Percentiles rank a stretch among this genome's conserved stretches.
Conservation (phyloP, 2,113 vertebrate genomes). For the Illadopsis cleaveri region DNA sequence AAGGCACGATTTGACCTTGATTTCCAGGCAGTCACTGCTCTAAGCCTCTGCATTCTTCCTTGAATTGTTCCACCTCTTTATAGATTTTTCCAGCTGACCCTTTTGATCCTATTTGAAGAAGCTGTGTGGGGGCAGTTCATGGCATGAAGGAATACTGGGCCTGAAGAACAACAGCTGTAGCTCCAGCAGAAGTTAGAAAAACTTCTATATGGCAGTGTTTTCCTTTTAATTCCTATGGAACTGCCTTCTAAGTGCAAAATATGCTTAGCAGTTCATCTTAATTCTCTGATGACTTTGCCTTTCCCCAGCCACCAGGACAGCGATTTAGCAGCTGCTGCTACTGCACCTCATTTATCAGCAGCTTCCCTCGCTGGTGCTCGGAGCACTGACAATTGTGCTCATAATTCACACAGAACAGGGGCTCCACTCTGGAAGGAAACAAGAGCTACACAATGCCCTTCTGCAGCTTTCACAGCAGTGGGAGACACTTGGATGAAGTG, state of each 20-base stretch:
- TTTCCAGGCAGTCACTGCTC: not conserved
- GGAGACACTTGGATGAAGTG: not conserved
- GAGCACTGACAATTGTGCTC: not conserved
- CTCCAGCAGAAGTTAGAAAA: not conserved
- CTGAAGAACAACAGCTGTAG: slow-evolving; percentile 22
- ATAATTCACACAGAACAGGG: not conserved
- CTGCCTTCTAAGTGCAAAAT: not conserved
- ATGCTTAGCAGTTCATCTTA: not conserved
- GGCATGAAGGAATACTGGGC: not conserved
- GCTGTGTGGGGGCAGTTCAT: not conserved
- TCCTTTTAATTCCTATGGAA: not conserved
- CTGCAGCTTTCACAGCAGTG: not conserved
- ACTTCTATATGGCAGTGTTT: not conserved
- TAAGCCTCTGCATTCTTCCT: not conserved
- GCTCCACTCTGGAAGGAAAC: not conserved
- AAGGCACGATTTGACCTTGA: not conserved
- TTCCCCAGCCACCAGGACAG: slow-evolving; percentile 1
- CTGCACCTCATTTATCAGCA: slow-evolving; percentile 36
- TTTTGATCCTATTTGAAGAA: slow-evolving; percentile 27
- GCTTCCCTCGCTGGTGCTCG: not conserved
- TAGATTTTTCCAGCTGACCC: slow-evolving; percentile 33
- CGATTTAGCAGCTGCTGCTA: slow-evolving; percentile 46
- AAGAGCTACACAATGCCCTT: not conserved
- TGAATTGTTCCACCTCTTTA: not conserved
- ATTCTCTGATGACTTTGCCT: slow-evolving; percentile 22